Percentiles rank a stretch among this genome's conserved stretches.
These are phyloP conservation scores for Tinamus major DNA, from an alignment of 2,797 vertebrate species.

Conservation along the genomic window DNA sequence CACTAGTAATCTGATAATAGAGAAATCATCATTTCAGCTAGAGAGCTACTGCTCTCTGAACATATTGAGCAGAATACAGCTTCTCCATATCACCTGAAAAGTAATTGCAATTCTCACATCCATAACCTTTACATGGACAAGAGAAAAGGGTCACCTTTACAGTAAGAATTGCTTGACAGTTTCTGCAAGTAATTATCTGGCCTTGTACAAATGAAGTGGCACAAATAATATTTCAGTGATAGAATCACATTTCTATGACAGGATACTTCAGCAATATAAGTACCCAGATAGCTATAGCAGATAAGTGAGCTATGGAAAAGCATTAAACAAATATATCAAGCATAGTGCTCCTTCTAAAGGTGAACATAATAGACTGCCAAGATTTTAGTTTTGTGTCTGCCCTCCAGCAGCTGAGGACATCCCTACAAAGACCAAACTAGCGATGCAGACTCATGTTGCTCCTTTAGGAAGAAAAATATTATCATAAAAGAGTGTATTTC, in stretches of 20 bases:
- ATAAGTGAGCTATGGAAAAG: slow-evolving; percentile 2
- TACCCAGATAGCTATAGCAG: neutral
- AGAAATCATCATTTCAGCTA: slow-evolving; percentile 63
- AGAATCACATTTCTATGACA: slow-evolving; percentile 37
- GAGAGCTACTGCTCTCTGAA: slow-evolving; percentile 42
- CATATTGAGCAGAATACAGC: slow-evolving; percentile 50
- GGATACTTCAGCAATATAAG: slow-evolving; percentile 7
- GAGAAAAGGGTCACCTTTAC: slow-evolving; percentile 69
- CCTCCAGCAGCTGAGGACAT: neutral
- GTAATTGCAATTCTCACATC: slow-evolving; percentile 71
- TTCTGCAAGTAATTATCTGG: slow-evolving; percentile 65
- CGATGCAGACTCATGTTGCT: rapidly evolving
- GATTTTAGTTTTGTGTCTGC: neutral
- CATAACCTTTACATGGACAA: slow-evolving; percentile 67
- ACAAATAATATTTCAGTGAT: slow-evolving; percentile 52
- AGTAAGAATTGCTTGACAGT: slow-evolving; percentile 58
- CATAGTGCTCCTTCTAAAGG: neutral
- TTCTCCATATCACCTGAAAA: slow-evolving; percentile 56
- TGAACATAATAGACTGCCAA: neutral
- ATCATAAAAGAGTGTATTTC: neutral
- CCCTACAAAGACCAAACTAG: neutral
- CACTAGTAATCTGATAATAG: slow-evolving; percentile 48
- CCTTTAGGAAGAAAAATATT: neutral
- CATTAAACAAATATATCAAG: slow-evolving; percentile 11
- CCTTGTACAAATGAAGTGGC: slow-evolving; percentile 61